Evolutionary conservation across 1,140 invertebrate genomes (phyloP).

Genomic region (Delia radicum): DNA sequence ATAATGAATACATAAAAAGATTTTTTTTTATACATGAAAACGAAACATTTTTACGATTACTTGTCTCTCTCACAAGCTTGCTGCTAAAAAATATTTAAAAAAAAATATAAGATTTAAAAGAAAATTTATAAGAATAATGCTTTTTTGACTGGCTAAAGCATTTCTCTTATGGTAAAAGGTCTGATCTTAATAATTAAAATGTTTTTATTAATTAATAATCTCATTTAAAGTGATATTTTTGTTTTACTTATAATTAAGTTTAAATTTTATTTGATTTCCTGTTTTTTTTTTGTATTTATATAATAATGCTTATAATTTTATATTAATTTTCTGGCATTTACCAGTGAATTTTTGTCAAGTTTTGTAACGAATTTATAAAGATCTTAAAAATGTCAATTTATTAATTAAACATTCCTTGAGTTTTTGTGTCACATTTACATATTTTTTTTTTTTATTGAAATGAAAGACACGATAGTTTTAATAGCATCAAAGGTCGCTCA

Average conservation of each 20-base stretch:
- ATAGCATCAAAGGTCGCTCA: not conserved
- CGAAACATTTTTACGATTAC: not conserved
- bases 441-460: not conserved
- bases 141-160: not conserved
- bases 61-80: not conserved
- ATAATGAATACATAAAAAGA: not conserved
- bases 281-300: not conserved
- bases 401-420: not conserved
- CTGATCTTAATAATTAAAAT: not conserved
- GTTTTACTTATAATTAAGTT: not conserved
- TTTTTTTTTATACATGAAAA: slow-evolving; percentile 7
- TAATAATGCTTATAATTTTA: not conserved
- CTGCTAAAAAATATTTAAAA: not conserved
- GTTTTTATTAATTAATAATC: not conserved
- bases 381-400: not conserved
- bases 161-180: not conserved
- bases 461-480: not conserved
- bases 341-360: not conserved
- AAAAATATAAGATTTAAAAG: not conserved
- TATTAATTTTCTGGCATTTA: not conserved
- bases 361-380: not conserved
- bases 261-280: not conserved
- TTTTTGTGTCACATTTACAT: not conserved
- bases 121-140: not conserved
- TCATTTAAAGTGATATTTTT: not conserved